Evolutionary conservation across 2,113 vertebrate species (phyloP).

Genomic region (Pristiophorus japonicus): DNA sequence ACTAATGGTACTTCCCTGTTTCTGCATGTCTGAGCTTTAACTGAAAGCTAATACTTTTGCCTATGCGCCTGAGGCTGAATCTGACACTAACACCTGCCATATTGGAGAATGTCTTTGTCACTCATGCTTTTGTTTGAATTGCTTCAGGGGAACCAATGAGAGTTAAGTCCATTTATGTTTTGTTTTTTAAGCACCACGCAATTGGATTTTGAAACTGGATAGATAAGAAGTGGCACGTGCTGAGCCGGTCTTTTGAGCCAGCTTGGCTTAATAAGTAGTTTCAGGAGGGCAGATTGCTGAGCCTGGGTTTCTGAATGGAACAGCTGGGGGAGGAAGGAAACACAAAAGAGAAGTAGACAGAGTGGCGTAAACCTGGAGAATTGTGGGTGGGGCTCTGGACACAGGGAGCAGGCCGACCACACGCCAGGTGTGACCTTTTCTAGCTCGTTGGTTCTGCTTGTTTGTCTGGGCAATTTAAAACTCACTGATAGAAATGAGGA

Average conservation of each 20-base stretch:
- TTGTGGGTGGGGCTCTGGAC: constrained; percentile 43
- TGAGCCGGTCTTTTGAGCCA: constrained; percentile 52
- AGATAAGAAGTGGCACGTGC: constrained; percentile 61
- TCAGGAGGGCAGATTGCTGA: constrained; percentile 39
- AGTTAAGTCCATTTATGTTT: constrained; percentile 56
- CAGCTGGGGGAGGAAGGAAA: constrained; percentile 53
- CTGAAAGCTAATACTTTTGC: constrained; percentile 48
- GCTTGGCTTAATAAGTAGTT: constrained; percentile 48
- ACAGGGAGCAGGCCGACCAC: constrained; percentile 44
- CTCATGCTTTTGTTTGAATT: constrained; percentile 71
- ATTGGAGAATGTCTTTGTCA: constrained; percentile 81
- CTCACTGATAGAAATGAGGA: constrained; percentile 40
- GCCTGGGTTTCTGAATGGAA: constrained; percentile 49
- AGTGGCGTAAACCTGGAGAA: constrained; percentile 47
- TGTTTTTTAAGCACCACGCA: constrained; percentile 51
- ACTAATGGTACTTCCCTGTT: constrained; percentile 56
- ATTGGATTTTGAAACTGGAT: constrained; percentile 53
- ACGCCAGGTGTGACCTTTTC: constrained; percentile 53
- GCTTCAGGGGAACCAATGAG: constrained; percentile 63
- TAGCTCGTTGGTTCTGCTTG: constrained; percentile 45
- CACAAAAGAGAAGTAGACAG: constrained; percentile 51
- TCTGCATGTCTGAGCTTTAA: constrained; percentile 62
- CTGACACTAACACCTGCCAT: constrained; percentile 71
- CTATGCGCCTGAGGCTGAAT: constrained; percentile 67
- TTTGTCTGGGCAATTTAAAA: constrained; percentile 45